Base-by-base conservation (phyloP, 1,140 invertebrate species). In the Dufourea novaeangliae region DNA sequence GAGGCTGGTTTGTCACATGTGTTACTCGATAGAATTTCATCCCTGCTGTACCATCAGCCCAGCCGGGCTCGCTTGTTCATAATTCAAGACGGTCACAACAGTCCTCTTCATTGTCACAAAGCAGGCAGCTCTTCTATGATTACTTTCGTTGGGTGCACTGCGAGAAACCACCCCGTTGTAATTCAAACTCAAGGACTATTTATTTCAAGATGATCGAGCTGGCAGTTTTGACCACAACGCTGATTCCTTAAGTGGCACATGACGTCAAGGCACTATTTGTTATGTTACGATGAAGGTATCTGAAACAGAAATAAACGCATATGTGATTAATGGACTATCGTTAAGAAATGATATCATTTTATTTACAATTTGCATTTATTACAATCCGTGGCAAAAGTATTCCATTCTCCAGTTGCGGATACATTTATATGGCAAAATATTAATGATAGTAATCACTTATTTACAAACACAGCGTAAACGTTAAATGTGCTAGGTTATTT, bases 101-200 rank as follows among this genome's bases (percentile, higher is more conserved):
- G 27, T 63, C 37, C 52, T 56, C 66, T 32, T 81, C 81, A 82
- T 83, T 25, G 37, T 82, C 50, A 20, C 50, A 11, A n/a, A 56
- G n/a, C 27, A 25, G 37, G 22, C 25, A 46, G 46, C 12, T 37
- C 27, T 59, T n/a, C 34, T 34, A 32, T 70, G 22, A n/a, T 44
- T 25, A 39, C 20, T 41, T 39, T 67, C 22, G 32, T 27, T 34
- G 46, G 62, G 44, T 34, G 37, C 61, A 27, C 61, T 61, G 46
- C 29, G 46, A 73, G 44, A 66, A 44, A 39, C 78, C 64, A 50
- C n/a, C 12, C 52, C 52, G 25, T 22, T 39, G 17, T 62, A 41
- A 25, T 52, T 61, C n/a, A 14, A 22, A 70, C 37, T 69, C 71
- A 66, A 64, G 52, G 79, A 25, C 50, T 44, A 34, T 52, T 44